Percentiles rank a stretch among this genome's conserved stretches.
Conservation (phyloP, 2,113 vertebrate genomes). For the Abramis brama region DNA sequence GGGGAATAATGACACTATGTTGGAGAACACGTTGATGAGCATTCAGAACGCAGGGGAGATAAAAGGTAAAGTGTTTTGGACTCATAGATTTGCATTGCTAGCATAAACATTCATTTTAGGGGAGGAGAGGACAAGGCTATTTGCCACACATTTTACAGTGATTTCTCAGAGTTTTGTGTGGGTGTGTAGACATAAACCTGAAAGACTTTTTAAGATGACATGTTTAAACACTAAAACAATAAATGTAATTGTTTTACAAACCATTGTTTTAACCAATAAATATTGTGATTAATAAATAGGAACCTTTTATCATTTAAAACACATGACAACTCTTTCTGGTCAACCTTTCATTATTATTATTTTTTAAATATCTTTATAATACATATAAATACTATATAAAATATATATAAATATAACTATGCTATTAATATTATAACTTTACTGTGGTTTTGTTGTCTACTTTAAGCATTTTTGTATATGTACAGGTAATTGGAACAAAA, state of each 20-base stretch:
- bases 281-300: background rate
- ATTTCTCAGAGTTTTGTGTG: no score
- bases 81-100: background rate
- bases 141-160: no score
- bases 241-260: background rate
- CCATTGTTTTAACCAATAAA: background rate
- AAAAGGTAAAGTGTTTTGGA: slow-evolving; percentile 75
- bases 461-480: no score
- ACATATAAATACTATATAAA: no score
- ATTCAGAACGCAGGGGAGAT: slow-evolving; percentile 77
- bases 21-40: slow-evolving; percentile 73
- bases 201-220: background rate
- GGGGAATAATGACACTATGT: slow-evolving; percentile 76
- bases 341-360: background rate
- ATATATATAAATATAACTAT: no score
- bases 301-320: background rate
- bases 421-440: no score
- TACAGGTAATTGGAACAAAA: no score
- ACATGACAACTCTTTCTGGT: background rate
- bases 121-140: background rate
- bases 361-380: no score
- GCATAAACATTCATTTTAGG: background rate
- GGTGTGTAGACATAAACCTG: no score
- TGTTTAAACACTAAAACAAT: background rate
- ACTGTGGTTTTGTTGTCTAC: no score